Conservation (phyloP, 2,888 invertebrate species). For the Aplocera efformata region DNA sequence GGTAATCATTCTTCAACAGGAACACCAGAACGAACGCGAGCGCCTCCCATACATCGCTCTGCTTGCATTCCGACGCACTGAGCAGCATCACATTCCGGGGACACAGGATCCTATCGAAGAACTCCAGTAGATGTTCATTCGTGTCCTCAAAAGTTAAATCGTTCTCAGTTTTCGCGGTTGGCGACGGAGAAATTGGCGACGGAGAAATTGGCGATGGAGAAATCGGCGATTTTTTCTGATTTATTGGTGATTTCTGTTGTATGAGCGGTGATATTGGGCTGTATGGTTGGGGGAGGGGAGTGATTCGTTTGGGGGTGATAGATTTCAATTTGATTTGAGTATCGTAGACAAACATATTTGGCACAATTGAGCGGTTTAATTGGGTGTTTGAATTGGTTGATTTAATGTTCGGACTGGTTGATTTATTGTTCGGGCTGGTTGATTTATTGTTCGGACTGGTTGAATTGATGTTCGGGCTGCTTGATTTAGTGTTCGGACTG, state of each 20-base stretch:
- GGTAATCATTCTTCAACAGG: slow-evolving; percentile 76
- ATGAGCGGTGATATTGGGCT: too few relatives aligned
- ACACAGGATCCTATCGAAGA: slow-evolving; percentile 63
- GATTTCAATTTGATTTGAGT: too few relatives aligned
- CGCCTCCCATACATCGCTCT: slow-evolving; percentile 57
- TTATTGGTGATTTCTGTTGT: too few relatives aligned
- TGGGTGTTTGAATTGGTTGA: neutral
- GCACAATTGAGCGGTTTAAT: neutral
- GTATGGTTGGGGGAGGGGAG: too few relatives aligned
- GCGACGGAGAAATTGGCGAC: too few relatives aligned
- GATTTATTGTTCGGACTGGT: neutral
- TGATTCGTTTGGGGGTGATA: too few relatives aligned
- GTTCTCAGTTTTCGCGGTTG: neutral
- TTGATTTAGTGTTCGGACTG: slow-evolving; percentile 4
- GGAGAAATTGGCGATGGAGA: too few relatives aligned
- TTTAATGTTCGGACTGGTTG: neutral
- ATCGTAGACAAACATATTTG: too few relatives aligned
- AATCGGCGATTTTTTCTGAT: too few relatives aligned
- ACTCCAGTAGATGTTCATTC: slow-evolving; percentile 38
- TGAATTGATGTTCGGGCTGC: slow-evolving; percentile 6
- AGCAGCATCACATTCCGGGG: slow-evolving; percentile 62
- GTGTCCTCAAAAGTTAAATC: slow-evolving; percentile 17
- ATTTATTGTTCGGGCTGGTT: neutral
- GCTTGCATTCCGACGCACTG: slow-evolving; percentile 33
- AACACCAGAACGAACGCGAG: slow-evolving; percentile 64